These are phyloP conservation scores for Rhodophaea formosa DNA, from an alignment of 2,888 invertebrate genomes.

Conservation along the genomic window DNA sequence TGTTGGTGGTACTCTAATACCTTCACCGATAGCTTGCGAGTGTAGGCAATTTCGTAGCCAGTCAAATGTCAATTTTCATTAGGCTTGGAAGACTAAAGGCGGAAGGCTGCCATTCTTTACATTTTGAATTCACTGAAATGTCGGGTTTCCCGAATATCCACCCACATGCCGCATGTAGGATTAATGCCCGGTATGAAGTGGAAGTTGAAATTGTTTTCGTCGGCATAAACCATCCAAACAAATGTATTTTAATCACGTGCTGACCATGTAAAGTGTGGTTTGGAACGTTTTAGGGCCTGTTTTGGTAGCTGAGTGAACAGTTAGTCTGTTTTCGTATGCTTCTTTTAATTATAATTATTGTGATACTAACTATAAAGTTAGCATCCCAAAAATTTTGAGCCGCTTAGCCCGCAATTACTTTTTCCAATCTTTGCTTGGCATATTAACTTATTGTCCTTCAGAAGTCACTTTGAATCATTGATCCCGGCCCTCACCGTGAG, in stretches of 20 bases:
- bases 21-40: neutral
- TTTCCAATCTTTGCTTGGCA: too few species aligned
- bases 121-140: slow-evolving; percentile 57
- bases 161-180: slow-evolving; percentile 38
- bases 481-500: too few species aligned
- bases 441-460: too few species aligned
- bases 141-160: slow-evolving; percentile 52
- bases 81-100: slow-evolving; percentile 28
- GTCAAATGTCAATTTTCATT: slow-evolving; percentile 76
- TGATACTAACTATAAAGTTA: too few species aligned
- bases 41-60: slow-evolving; percentile 53
- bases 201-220: slow-evolving; percentile 34
- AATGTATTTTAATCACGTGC: slow-evolving; percentile 23
- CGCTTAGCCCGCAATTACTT: too few species aligned
- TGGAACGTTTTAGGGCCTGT: neutral
- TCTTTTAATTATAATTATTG: too few species aligned
- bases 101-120: slow-evolving; percentile 44
- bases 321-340: neutral
- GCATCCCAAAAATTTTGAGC: too few species aligned
- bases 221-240: slow-evolving; percentile 25
- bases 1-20: too few species aligned
- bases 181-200: slow-evolving; percentile 44
- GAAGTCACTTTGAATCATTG: too few species aligned
- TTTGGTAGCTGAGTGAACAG: neutral
- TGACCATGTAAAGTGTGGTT: slow-evolving; percentile 20